Percentiles rank a stretch among this genome's conserved stretches.
phyloP scores from a whole-genome alignment of 2,888 invertebrate genomes.

The Rhabditophanes sp. region DNA sequence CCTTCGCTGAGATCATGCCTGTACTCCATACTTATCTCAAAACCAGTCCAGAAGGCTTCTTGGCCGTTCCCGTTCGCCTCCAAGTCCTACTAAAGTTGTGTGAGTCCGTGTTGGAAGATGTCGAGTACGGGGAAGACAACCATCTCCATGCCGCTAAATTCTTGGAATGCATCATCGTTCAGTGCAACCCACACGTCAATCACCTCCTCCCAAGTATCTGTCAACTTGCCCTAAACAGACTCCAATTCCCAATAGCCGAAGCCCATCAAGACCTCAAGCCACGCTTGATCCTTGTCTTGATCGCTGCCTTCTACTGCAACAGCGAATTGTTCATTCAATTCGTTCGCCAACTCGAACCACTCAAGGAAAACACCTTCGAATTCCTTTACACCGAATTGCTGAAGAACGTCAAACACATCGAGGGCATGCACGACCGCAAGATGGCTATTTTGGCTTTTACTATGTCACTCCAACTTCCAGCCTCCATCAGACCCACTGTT shows the following conservation, averaged over 20 bases:
- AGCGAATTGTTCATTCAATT: slow-evolving; percentile 11
- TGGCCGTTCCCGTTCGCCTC: slow-evolving; percentile 72
- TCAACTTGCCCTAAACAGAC: slow-evolving; percentile 10
- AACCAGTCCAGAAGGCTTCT: slow-evolving; percentile 78
- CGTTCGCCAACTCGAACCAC: slow-evolving; percentile 10
- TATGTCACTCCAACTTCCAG: slow-evolving; percentile 7
- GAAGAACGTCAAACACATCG: slow-evolving; percentile 9
- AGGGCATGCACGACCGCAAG: slow-evolving; percentile 17
- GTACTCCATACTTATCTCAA: slow-evolving; percentile 91
- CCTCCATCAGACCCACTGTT: slow-evolving; percentile 10
- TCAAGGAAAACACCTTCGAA: slow-evolving; percentile 10
- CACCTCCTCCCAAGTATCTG: slow-evolving; percentile 13
- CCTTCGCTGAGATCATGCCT: slow-evolving; percentile 56
- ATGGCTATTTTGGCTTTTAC: slow-evolving; percentile 16
- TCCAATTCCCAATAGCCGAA: slow-evolving; percentile 8
- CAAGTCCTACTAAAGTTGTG: slow-evolving; percentile 86
- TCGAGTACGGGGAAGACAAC: slow-evolving; percentile 68
- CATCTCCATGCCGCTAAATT: slow-evolving; percentile 93
- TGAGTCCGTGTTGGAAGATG: slow-evolving; percentile 44
- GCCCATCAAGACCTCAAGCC: slow-evolving; percentile 10
- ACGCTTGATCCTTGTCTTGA: slow-evolving; percentile 18
- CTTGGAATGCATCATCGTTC: slow-evolving; percentile 53
- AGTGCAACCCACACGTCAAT: slow-evolving; percentile 17
- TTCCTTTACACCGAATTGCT: slow-evolving; percentile 14
- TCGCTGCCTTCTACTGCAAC: slow-evolving; percentile 15